Evolutionary conservation across 2,888 invertebrate species (phyloP).

Genomic region (Odontomyia ornata): DNA sequence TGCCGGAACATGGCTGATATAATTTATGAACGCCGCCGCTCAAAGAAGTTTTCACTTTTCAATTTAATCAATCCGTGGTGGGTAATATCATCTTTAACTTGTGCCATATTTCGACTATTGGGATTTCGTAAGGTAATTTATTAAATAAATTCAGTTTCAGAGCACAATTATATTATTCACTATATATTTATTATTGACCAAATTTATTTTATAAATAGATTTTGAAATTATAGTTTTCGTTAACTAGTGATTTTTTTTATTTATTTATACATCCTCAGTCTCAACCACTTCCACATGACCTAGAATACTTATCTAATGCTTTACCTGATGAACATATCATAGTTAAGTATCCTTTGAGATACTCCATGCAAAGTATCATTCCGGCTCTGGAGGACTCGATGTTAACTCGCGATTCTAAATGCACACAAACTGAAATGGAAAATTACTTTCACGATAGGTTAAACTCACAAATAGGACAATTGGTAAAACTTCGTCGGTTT

Average conservation of each 20-base stretch:
- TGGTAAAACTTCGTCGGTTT: slow-evolving; percentile 24
- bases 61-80: slow-evolving; percentile 26
- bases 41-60: slow-evolving; percentile 19
- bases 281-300: background rate
- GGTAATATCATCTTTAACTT: slow-evolving; percentile 10
- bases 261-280: background rate
- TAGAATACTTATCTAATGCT: background rate
- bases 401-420: background rate
- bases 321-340: background rate
- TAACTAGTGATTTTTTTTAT: too few relatives aligned
- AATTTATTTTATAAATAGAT: too few relatives aligned
- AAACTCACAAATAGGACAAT: slow-evolving; percentile 8
- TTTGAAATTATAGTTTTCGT: too few relatives aligned
- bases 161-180: too few relatives aligned
- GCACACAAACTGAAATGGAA: slow-evolving; percentile 23
- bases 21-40: background rate
- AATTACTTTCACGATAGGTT: background rate
- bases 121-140: slow-evolving; percentile 23
- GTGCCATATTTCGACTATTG: slow-evolving; percentile 10
- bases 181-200: too few relatives aligned
- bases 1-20: background rate
- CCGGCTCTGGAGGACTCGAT: background rate
- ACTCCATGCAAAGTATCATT: slow-evolving; percentile 8
- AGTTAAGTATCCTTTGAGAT: slow-evolving; percentile 17
- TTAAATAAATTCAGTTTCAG: too few relatives aligned